Base-by-base conservation (phyloP, 2,797 vertebrate species). In the Pseudocheirus occidentalis region DNA sequence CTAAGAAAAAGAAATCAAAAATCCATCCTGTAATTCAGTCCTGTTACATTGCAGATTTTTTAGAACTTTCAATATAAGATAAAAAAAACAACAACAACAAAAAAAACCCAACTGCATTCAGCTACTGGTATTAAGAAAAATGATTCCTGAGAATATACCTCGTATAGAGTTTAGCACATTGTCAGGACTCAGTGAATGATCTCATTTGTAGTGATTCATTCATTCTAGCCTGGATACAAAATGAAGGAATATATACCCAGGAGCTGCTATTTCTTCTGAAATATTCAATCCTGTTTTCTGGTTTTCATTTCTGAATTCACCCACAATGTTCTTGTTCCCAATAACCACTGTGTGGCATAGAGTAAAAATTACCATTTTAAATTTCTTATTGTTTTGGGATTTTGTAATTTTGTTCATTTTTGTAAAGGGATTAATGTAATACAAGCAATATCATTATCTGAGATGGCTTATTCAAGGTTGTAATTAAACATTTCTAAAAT, bases 331-430 rank as follows among this genome's bases (percentile, higher is more conserved):
- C 92, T 95, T 92, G 59, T 55, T 94, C 92, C 89, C 66, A 91
- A 95, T 96, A 95, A 89, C 91, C 92, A 96, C 2, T 40, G 58
- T 29, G 29, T 95, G 73, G 96, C 96, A 90, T 40, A 90, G 9
- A 93, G 59, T 95, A 87, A 91, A 91, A 96, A 58, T 73, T 91
- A 9, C 91, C 55, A 94, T 96, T 95, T 96, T 91, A 96, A 93
- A 29, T 54, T 62, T 57, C 46, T 81, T 53, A 5, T 11, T 9
- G 0, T 94, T 92, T 92, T 91, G 29, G 92, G 94, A 59, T 73
- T 81, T 95, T 93, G 94, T 4, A 31, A 50, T 92, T 93, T 27
- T 95, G 87, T 40, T 95, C 28, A 57, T 73, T 87, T 95, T 95
- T 95, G 21, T 81, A 81, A 46, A 81, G 46, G 9, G 21, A 46